Percentiles rank a stretch among this genome's conserved stretches.
Evolutionary conservation across 2,113 vertebrate genomes (phyloP).

Genomic region (Pitta sordida): DNA sequence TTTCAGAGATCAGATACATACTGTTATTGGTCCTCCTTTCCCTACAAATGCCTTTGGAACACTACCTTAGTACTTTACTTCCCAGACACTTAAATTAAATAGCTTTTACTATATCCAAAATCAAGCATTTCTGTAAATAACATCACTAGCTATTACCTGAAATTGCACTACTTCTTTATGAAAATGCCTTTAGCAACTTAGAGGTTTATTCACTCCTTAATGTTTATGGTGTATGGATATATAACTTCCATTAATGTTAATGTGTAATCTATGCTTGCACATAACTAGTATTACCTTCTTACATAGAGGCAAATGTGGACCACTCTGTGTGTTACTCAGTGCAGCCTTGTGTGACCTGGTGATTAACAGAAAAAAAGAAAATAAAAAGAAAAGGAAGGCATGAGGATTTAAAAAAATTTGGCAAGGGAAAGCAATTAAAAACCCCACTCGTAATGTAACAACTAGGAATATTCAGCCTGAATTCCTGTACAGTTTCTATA

Average conservation of each 20-base stretch:
- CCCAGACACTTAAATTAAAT: conserved; percentile 1
- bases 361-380: not conserved
- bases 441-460: not conserved
- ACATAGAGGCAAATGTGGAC: not conserved
- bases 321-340: not conserved
- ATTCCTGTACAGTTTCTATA: not conserved
- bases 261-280: not conserved
- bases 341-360: not conserved
- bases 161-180: conserved; percentile 24
- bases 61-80: not conserved
- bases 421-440: not conserved
- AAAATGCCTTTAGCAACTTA: not conserved
- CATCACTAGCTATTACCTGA: conserved; percentile 12
- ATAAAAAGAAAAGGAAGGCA: not conserved
- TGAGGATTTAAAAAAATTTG: not conserved
- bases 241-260: not conserved
- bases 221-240: not conserved
- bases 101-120: conserved; percentile 4
- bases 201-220: not conserved
- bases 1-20: not conserved
- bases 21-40: not conserved
- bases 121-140: conserved; percentile 26
- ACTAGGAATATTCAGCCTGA: not conserved
- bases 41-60: not conserved
- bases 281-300: conserved; percentile 16